Evolutionary conservation across 2,797 vertebrate genomes (phyloP), one percentile per base, ranked within the genome.

Genomic region (Tangara arthus): DNA sequence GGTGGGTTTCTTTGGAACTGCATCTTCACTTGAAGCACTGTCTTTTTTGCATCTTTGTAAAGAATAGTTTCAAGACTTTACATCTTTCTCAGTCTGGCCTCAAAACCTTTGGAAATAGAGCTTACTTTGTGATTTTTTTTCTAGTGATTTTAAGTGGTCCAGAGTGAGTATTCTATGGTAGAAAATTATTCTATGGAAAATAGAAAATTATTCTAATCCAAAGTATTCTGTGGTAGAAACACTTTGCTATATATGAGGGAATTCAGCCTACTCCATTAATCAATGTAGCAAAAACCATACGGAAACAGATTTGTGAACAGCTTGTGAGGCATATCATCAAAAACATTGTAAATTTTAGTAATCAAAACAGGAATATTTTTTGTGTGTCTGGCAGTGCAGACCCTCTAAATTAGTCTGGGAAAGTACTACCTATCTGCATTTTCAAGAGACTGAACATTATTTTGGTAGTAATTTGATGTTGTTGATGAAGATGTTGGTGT

Each of bases 241-340:
- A 55, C 34, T 60, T 63, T 30, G 14, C 8, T 59, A 26, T 59
- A 70, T 78, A 64, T 42, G 75, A 81, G 77, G 44, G 39, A 93
- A 75, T 41, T 93, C 73, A 87, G 55, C 46, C 60, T 87, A 15
- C 28, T 63, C 27, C 83, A 96, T 94, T 97, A 95, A 92, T 94
- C 61, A 65, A 22, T 79, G 39, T 24, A 92, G 90, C 66, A 11
- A 76, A 96, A 94, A 35, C 35, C 57, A 30, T 59, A 73, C 69
- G 71, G 56, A 82, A 97, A 94, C 90, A 97, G 94, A 96, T 94
- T 96, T 95, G 57, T 69, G 86, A 97, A 96, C 95, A 97, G 94
- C 87, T 94, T 97, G 96, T 88, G 60, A 97, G 56, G 56, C 77
- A 88, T 63, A 82, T 55, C 2, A 96, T 94, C 52, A 91, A 95